Evolutionary conservation across 2,113 vertebrate genomes (phyloP).

Genomic region (Corythornis madagascariensis): DNA sequence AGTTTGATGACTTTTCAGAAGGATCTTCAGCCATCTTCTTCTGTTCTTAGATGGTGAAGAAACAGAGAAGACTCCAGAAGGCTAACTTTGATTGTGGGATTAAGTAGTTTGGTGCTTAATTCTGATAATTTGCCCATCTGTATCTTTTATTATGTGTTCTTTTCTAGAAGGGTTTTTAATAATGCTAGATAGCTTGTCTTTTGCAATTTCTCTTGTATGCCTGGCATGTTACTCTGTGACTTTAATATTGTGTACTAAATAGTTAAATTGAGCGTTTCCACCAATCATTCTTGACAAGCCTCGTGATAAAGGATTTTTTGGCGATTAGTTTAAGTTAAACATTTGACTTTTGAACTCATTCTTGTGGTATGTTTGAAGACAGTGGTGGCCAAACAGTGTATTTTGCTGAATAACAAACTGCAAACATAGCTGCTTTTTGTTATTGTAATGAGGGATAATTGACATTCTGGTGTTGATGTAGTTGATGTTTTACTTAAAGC

Average conservation of each 20-base stretch:
- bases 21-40: neutral
- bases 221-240: neutral
- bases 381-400: conserved; percentile 21
- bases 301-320: conserved; percentile 44
- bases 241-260: neutral
- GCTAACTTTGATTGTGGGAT: neutral
- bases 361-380: conserved; percentile 56
- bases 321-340: conserved; percentile 40
- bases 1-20: neutral
- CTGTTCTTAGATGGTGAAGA: neutral
- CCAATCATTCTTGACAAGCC: conserved; percentile 29
- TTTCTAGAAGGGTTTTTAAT: neutral
- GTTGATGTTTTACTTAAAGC: conserved; percentile 40
- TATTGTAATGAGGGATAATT: conserved; percentile 50
- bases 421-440: conserved; percentile 56
- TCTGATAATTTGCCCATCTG: neutral
- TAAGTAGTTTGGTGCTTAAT: neutral
- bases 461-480: conserved; percentile 19
- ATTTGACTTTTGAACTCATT: conserved; percentile 63
- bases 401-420: conserved; percentile 38
- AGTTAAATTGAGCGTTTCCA: conserved; percentile 44
- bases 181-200: neutral
- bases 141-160: neutral
- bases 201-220: neutral
- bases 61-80: neutral